Evolutionary conservation across 1,140 invertebrate species (phyloP).

Genomic region (Colletes latitarsis): DNA sequence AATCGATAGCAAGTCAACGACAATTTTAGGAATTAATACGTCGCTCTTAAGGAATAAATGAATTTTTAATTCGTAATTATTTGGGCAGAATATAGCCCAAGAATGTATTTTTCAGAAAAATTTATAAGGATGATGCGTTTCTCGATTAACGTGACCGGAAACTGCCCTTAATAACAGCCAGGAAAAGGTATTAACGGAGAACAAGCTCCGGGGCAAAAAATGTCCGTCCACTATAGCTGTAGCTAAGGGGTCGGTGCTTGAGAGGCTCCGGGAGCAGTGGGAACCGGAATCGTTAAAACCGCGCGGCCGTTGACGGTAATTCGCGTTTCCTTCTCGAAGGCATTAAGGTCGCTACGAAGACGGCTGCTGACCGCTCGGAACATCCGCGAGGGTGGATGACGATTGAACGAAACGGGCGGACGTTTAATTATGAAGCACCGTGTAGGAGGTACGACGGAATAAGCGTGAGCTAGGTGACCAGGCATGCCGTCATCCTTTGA

Average conservation of each 20-base stretch:
- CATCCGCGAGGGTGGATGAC: conserved; percentile 26
- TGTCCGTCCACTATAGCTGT: neutral
- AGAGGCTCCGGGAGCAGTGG: neutral
- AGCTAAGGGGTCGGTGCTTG: neutral
- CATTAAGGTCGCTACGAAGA: neutral
- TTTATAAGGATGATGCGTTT: too few species aligned
- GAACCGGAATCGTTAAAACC: conserved; percentile 9
- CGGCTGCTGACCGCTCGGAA: conserved; percentile 37
- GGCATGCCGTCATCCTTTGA: conserved; percentile 17
- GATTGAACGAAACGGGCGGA: conserved; percentile 41
- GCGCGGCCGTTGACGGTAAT: neutral
- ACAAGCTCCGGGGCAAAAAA: neutral
- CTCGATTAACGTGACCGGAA: too few species aligned
- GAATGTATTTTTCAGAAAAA: too few species aligned
- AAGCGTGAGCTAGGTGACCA: conserved; percentile 33
- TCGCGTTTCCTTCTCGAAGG: conserved; percentile 8
- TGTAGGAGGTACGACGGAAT: conserved; percentile 26
- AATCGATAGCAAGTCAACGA: too few species aligned
- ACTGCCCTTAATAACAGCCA: too few species aligned
- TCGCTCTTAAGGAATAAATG: too few species aligned
- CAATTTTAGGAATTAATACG: too few species aligned
- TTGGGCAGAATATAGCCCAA: too few species aligned
- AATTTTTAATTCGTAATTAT: too few species aligned
- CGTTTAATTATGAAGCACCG: conserved; percentile 43
- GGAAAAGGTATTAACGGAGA: neutral